phyloP scores from a whole-genome alignment of 1,140 invertebrate species.

The Aplysia californica region DNA sequence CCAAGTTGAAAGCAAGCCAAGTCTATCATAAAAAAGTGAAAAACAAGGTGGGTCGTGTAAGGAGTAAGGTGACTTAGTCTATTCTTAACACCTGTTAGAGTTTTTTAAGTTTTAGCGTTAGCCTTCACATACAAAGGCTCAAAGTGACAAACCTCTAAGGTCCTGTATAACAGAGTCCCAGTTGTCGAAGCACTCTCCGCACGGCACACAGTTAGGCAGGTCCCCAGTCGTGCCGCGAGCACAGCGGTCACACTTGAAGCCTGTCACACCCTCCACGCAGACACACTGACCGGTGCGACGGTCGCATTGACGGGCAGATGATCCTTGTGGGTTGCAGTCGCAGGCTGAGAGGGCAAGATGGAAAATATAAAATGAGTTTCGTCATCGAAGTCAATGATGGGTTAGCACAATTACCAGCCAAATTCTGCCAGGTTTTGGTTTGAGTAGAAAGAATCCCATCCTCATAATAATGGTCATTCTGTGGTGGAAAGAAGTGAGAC shows the following conservation, averaged over 20 bases:
- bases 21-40: no score
- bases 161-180: constrained; percentile 92
- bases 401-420: background rate
- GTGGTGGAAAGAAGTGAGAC: no score
- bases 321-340: constrained; percentile 89
- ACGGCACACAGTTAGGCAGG: constrained; percentile 90
- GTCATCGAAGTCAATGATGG: background rate
- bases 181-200: constrained; percentile 99
- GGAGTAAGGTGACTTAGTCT: no score
- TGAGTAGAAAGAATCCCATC: no score
- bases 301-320: constrained; percentile 79
- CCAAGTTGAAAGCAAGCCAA: no score
- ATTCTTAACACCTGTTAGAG: no score
- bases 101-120: no score
- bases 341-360: constrained; percentile 79
- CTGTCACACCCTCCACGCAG: constrained; percentile 91
- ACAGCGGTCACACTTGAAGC: constrained; percentile 94
- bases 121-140: no score
- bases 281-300: constrained; percentile 64
- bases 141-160: constrained; percentile 76
- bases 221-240: constrained; percentile 92
- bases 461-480: no score
- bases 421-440: no score
- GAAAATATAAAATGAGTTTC: constrained; percentile 3
- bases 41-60: no score